Base-by-base conservation (phyloP, 64 coral and sea anemone species). In the Hydrozoanthus tunicans region DNA sequence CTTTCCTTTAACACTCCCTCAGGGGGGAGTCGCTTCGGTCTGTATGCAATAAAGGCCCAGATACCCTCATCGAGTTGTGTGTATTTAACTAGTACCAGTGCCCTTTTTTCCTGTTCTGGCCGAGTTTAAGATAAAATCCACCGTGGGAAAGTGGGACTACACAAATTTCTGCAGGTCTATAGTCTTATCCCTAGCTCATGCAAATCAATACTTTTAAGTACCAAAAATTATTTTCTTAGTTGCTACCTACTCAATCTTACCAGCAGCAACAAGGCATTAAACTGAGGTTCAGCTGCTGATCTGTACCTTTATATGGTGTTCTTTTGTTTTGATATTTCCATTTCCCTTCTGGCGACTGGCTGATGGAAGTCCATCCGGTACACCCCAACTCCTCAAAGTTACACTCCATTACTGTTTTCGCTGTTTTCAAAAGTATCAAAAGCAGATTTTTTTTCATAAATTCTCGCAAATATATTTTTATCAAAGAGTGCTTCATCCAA, bases 391-490 rank as follows among this genome's bases (percentile, higher is more conserved):
- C 32, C 15, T 75, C 84, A 74, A 88, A 88, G 6, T 70, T 23
- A 73, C 84, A 88, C 4, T 74, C 26, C 56, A 74, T 59, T 54
- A 88, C 23, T 3, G 84, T 60, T 88, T 74, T 54, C 6, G 25
- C 84, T 88, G 68, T 43, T 61, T 9, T 5, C 59, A 75, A 59
- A 1, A 74, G 9, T 55, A 17, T 66, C 9, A 5, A 7, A 62
- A 61, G 1, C 6, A 15, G 5, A 2, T 82, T 13, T 7, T 15
- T 9, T 8, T 63, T 43, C 32, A 43, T 43, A 9, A 8, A 8
- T 63, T 13, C 8, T 2, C 61, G 8, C 61, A 5, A 8, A 13
- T 0, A 13, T 2, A 27, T 51, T 13, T 25, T 14, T 43, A 3
- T 77, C 7, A 0, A 6, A 75, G 71, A 3, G 32, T 43, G 32